Evolutionary conservation across 2,113 vertebrate species (phyloP), one percentile per base, ranked within the genome.

Genomic region (Elgaria multicarinata): DNA sequence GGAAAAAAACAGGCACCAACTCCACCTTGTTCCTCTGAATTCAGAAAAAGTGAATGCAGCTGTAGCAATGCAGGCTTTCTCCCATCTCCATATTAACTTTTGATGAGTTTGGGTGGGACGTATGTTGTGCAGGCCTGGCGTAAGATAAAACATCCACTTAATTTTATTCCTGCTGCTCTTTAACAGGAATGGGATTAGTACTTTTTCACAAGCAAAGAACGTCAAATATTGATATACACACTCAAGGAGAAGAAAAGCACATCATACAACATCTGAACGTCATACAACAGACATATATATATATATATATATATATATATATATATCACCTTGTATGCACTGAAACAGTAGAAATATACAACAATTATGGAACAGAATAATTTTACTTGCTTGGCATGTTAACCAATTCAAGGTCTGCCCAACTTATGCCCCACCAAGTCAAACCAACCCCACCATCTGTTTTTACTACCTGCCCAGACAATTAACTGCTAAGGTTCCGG

Each of bases 121-220:
- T 24, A 76, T 26, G 39, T 76, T 76, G 74, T 36, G 74, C 0
- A 3, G 9, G 74, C 74, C 74, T 76, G 20, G 20, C 39, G 8
- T 42, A 44, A 44, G n/a, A 76, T 76, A 44, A 67, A 81, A 83
- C 39, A 66, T 39, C 39, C 39, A 66, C 14, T 3, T 28, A 39
- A 22, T 67, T 83, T 69, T 69, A 84, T 67, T 69, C 42, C 28
- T 69, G 26, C 5, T 84, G 69, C 39, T 69, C 39, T 46, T 66
- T 39, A 50, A 71, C 39, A 67, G 13, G 64, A 71, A 71, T 71
- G 83, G 16, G 10, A 89, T 91, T 93, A 76, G 92, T 42, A 93
- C 85, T 81, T 92, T 88, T 55, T 85, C 81, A 90, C 2, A 89
- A 92, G 86, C 7, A 85, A 93, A 89, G 24, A 71, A 78, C 53